phyloP scores from a whole-genome alignment of 2,888 invertebrate species.

The Thecocarcelia acutangulata region DNA sequence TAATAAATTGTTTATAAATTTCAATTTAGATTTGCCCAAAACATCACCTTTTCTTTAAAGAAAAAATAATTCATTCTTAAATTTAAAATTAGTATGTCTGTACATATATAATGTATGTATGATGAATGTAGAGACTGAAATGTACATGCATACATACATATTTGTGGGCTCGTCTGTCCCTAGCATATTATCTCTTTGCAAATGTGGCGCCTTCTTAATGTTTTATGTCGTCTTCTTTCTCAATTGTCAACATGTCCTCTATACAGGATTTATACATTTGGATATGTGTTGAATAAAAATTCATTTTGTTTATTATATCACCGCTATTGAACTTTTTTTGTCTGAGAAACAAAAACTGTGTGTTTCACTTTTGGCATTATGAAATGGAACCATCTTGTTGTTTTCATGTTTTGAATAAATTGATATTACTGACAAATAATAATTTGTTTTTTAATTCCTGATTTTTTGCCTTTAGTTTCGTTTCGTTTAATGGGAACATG shows the following conservation, averaged over 20 bases:
- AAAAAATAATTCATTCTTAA: slow-evolving; percentile 35
- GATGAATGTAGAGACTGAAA: too few relatives aligned
- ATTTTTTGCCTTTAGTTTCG: background rate
- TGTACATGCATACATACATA: too few relatives aligned
- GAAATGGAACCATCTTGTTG: slow-evolving; percentile 17
- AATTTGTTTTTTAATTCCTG: background rate
- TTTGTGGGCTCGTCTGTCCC: too few relatives aligned
- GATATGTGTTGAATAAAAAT: slow-evolving; percentile 36
- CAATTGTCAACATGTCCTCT: slow-evolving; percentile 33
- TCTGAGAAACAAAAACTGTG: background rate
- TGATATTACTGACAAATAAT: slow-evolving; percentile 39
- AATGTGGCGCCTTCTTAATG: slow-evolving; percentile 42
- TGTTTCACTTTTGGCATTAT: slow-evolving; percentile 28
- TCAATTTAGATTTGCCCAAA: slow-evolving; percentile 27
- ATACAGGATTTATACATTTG: slow-evolving; percentile 32
- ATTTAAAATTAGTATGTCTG: slow-evolving; percentile 17
- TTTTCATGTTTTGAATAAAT: slow-evolving; percentile 39
- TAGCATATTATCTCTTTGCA: too few relatives aligned
- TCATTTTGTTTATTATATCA: background rate
- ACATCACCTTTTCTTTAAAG: slow-evolving; percentile 21
- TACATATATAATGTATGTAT: background rate
- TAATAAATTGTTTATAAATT: slow-evolving; percentile 1
- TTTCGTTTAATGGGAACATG: slow-evolving; percentile 2
- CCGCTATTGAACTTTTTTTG: background rate
- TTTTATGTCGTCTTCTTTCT: slow-evolving; percentile 27